These are phyloP conservation scores for Heliothis virescens DNA, from an alignment of 1,140 invertebrate genomes.

Conservation along the genomic window DNA sequence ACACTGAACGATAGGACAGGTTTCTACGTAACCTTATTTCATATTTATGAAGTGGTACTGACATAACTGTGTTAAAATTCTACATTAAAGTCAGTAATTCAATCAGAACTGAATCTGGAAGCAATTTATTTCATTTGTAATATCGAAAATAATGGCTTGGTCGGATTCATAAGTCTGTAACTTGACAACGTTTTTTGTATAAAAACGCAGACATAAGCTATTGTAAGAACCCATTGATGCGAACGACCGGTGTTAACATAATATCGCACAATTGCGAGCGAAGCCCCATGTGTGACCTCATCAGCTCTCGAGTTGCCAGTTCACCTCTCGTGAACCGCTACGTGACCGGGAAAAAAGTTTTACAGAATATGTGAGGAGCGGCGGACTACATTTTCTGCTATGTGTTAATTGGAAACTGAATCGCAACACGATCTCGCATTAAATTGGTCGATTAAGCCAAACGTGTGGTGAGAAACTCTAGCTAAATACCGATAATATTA, in stretches of 20 bases:
- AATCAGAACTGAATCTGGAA: no score
- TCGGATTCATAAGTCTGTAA: no score
- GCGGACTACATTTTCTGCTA: constrained; percentile 27
- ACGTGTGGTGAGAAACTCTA: no score
- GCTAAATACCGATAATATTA: no score
- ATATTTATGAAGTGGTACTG: neutral
- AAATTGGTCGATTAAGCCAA: no score
- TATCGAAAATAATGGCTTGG: no score
- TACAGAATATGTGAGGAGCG: neutral
- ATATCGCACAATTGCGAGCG: constrained; percentile 39
- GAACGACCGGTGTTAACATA: constrained; percentile 21
- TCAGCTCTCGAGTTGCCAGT: constrained; percentile 45
- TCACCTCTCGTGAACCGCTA: constrained; percentile 63
- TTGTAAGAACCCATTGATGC: constrained; percentile 21
- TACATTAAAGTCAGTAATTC: neutral
- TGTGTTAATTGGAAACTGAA: constrained; percentile 40
- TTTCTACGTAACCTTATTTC: constrained; percentile 8
- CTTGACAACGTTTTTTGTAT: no score
- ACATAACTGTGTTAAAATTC: neutral
- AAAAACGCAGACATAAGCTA: neutral
- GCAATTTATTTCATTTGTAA: no score
- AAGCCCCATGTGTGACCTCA: constrained; percentile 56
- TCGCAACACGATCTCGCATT: neutral
- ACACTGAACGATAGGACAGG: no score
- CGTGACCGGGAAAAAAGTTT: constrained; percentile 63